Percentiles rank a stretch among this genome's conserved stretches.
phyloP scores from a whole-genome alignment of 2,113 vertebrate genomes.

The Tupaia chinensis region DNA sequence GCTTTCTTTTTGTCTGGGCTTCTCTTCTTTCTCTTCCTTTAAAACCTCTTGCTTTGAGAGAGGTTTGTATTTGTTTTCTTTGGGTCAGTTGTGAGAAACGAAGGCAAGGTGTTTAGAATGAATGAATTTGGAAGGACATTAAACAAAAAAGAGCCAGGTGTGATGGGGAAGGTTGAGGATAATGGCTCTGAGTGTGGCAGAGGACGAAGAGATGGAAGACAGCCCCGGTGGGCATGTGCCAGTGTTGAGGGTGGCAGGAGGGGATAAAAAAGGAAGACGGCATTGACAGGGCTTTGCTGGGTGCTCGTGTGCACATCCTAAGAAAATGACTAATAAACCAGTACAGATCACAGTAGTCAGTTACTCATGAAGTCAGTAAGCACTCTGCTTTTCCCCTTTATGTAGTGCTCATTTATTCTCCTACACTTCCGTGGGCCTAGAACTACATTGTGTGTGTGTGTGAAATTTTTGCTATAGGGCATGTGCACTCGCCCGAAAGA shows the following conservation, averaged over 20 bases:
- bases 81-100: background rate
- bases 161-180: background rate
- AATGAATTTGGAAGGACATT: background rate
- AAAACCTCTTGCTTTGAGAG: background rate
- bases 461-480: no score
- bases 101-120: background rate
- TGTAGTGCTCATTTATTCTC: conserved; percentile 24
- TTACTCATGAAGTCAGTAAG: background rate
- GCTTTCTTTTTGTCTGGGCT: background rate
- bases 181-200: background rate
- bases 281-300: background rate
- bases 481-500: no score
- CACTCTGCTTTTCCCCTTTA: background rate
- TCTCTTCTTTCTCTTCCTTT: background rate
- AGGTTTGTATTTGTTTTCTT: background rate
- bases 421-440: background rate
- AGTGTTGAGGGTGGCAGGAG: no score
- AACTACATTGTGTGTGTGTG: background rate
- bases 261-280: background rate
- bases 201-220: background rate
- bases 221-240: background rate
- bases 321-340: conserved; percentile 9
- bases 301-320: background rate
- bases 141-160: background rate
- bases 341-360: background rate